phyloP scores from a whole-genome alignment of 2,888 invertebrate species.

The Tortrix viridana region DNA sequence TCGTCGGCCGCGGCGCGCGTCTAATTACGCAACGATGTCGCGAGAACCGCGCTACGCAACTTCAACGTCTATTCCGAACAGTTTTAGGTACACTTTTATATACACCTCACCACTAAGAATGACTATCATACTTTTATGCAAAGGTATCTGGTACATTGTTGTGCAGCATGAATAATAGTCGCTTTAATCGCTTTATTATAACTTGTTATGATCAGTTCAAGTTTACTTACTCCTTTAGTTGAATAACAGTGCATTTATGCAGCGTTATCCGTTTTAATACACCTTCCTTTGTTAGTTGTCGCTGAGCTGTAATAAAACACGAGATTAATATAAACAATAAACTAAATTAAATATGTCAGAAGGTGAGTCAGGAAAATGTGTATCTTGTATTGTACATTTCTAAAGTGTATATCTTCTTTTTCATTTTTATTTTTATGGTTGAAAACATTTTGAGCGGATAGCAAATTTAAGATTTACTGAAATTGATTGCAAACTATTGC shows the following conservation, averaged over 20 bases:
- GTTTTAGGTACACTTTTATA: slow-evolving; percentile 16
- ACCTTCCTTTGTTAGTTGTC: slow-evolving; percentile 19
- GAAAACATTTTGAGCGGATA: no score
- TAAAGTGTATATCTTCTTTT: no score
- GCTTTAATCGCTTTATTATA: slow-evolving; percentile 23
- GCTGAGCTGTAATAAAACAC: slow-evolving; percentile 15
- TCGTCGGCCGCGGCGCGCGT: slow-evolving; percentile 69
- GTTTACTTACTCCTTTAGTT: slow-evolving; percentile 30
- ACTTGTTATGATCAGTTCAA: slow-evolving; percentile 24
- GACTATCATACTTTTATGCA: slow-evolving; percentile 27
- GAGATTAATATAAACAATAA: no score
- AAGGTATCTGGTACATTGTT: slow-evolving; percentile 18
- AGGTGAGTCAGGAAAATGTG: no score
- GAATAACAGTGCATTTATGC: slow-evolving; percentile 32
- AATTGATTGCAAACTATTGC: background rate
- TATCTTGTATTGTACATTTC: no score
- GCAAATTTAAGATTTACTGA: no score
- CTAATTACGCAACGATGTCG: slow-evolving; percentile 78
- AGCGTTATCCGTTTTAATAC: slow-evolving; percentile 10
- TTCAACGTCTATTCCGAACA: slow-evolving; percentile 16
- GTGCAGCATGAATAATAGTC: slow-evolving; percentile 20
- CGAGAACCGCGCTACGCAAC: slow-evolving; percentile 47
- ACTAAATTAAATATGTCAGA: no score
- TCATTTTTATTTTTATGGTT: no score
- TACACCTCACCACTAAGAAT: background rate